phyloP scores from a whole-genome alignment of 2,113 vertebrate species.

The Mustelus asterias region DNA sequence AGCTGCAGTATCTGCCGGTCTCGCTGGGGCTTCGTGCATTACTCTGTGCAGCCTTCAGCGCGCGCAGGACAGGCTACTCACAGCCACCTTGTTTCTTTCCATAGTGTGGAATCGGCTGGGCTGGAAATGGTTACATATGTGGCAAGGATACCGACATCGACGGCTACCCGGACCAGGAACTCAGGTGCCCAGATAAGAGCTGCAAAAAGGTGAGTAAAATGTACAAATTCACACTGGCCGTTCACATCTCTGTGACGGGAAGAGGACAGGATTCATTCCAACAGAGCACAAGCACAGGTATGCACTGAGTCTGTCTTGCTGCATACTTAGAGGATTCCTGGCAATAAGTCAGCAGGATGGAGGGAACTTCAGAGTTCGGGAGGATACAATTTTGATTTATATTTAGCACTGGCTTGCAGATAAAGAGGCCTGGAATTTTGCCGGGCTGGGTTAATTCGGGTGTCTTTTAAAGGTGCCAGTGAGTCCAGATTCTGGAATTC shows the following conservation, averaged over 20 bases:
- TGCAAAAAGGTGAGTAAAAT: constrained; percentile 75
- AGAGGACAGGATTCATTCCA: background rate
- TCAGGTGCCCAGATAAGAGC: constrained; percentile 66
- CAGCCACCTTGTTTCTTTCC: constrained; percentile 32
- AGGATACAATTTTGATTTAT: background rate
- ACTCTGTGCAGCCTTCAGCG: background rate
- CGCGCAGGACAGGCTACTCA: background rate
- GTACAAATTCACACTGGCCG: background rate
- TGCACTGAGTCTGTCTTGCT: background rate
- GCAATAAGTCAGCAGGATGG: background rate
- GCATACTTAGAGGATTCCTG: background rate
- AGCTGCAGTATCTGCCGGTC: background rate
- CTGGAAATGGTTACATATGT: constrained; percentile 84
- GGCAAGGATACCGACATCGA: constrained; percentile 93
- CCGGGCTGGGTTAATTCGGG: no score
- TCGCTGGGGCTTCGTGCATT: background rate
- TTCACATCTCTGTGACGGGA: no score
- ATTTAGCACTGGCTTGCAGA: background rate
- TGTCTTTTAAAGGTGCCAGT: no score
- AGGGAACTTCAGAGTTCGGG: background rate
- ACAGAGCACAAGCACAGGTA: background rate
- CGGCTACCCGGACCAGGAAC: constrained; percentile 75
- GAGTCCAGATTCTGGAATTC: no score
- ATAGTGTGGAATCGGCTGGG: constrained; percentile 89
- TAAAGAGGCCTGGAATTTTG: no score